These are phyloP conservation scores for Acanthochromis polyacanthus DNA, from an alignment of 2,113 vertebrate species.

Conservation along the genomic window DNA sequence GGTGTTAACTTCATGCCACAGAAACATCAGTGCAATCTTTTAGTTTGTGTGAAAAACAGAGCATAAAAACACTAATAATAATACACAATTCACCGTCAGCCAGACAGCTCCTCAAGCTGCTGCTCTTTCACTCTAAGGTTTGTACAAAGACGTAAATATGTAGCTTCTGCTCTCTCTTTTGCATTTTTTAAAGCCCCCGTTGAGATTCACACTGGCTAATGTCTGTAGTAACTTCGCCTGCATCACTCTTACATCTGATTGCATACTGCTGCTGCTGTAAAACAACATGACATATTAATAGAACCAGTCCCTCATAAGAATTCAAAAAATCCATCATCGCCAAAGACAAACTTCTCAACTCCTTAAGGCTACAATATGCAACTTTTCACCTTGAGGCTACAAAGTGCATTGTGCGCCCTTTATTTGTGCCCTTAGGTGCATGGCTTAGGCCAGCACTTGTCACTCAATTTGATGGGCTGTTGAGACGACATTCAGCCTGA, in stretches of 20 bases:
- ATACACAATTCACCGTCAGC: background rate
- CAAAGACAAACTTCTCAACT: conserved; percentile 10
- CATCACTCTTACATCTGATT: conserved; percentile 31
- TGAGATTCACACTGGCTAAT: background rate
- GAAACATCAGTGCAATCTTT: conserved; percentile 15
- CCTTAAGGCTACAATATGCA: conserved; percentile 46
- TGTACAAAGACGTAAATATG: no score
- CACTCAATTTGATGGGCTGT: conserved; percentile 73
- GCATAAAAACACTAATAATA: conserved; percentile 4
- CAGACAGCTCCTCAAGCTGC: background rate
- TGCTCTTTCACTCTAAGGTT: background rate
- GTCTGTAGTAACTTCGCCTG: background rate
- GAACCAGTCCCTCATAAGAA: background rate
- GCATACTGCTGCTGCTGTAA: conserved; percentile 7
- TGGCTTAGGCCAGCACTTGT: conserved; percentile 60
- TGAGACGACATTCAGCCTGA: conserved; percentile 57
- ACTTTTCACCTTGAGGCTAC: conserved; percentile 60
- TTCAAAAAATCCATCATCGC: conserved; percentile 5
- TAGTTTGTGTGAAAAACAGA: conserved; percentile 15
- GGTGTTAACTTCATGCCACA: background rate
- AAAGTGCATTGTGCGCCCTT: conserved; percentile 46
- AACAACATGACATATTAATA: conserved; percentile 6
- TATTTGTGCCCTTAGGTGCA: conserved; percentile 63
- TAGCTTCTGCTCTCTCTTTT: background rate
- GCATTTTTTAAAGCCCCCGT: background rate